A percentile compares a stretch with the other conserved stretches of the same genome.
Conservation (phyloP, 2,888 invertebrate species). For the Lasioglossum malachurum region DNA sequence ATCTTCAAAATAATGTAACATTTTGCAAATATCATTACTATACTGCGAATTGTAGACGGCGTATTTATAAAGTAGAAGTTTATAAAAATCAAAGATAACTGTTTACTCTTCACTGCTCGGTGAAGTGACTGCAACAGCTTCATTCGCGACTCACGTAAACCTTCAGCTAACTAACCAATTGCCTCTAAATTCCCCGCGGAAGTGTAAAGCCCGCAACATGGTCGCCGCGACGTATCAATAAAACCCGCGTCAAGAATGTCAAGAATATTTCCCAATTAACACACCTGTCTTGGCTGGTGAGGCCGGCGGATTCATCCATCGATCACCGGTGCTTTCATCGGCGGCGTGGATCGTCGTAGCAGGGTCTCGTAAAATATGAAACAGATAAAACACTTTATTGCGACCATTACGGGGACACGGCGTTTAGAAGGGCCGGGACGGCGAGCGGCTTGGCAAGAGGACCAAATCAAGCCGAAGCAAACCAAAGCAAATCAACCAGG, state of each 20-base stretch:
- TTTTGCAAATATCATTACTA: too few relatives aligned
- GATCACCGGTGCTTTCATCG: slow-evolving; percentile 4
- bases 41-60: not conserved
- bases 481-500: not conserved
- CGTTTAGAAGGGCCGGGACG: not conserved
- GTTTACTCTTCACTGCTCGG: not conserved
- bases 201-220: not conserved
- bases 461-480: not conserved
- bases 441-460: not conserved
- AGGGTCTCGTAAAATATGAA: not conserved
- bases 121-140: not conserved
- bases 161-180: not conserved
- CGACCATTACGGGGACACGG: not conserved
- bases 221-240: not conserved
- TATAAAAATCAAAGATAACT: not conserved
- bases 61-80: too few relatives aligned
- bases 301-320: not conserved
- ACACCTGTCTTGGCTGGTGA: not conserved
- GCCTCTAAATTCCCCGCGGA: not conserved
- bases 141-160: too few relatives aligned
- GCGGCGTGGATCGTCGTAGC: not conserved
- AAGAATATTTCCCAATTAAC: slow-evolving; percentile 5
- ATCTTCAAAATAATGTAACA: too few relatives aligned
- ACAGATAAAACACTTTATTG: slow-evolving; percentile 12
- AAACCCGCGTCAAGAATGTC: not conserved